These are phyloP conservation scores for Mus caroli DNA, from an alignment of 2,797 vertebrate species.

Conservation along the genomic window DNA sequence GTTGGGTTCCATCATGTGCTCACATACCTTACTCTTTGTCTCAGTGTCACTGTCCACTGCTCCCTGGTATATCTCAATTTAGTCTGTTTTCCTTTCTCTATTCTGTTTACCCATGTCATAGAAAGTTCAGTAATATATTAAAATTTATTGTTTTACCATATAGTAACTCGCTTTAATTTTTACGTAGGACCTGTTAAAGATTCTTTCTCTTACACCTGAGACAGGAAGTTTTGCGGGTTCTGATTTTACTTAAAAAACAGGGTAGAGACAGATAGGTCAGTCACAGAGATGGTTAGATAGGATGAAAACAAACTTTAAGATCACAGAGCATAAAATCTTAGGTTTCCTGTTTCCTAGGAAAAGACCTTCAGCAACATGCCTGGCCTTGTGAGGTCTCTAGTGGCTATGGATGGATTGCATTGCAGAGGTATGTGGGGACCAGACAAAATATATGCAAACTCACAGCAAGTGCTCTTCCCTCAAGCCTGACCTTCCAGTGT, in stretches of 20 bases:
- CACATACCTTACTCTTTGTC: neutral
- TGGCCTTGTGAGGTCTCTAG: neutral
- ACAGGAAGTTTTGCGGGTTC: neutral
- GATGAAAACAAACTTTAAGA: conserved; percentile 2
- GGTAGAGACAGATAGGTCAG: neutral
- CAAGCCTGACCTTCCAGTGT: neutral
- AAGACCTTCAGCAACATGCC: conserved; percentile 4
- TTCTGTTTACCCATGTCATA: neutral
- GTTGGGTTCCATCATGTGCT: neutral
- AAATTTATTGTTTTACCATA: conserved; percentile 6
- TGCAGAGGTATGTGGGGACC: neutral
- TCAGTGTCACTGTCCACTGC: neutral
- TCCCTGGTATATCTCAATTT: neutral
- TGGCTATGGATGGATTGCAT: neutral
- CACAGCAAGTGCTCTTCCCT: neutral
- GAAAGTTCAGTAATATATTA: neutral
- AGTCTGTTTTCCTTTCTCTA: neutral
- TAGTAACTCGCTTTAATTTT: neutral
- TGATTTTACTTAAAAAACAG: neutral
- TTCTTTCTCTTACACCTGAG: neutral
- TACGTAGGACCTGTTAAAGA: neutral
- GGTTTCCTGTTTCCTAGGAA: neutral
- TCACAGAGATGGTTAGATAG: neutral
- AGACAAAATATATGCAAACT: neutral
- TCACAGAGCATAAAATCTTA: neutral